Base-by-base conservation (phyloP, 2,888 invertebrate species). In the Nemotelus pantherinus region DNA sequence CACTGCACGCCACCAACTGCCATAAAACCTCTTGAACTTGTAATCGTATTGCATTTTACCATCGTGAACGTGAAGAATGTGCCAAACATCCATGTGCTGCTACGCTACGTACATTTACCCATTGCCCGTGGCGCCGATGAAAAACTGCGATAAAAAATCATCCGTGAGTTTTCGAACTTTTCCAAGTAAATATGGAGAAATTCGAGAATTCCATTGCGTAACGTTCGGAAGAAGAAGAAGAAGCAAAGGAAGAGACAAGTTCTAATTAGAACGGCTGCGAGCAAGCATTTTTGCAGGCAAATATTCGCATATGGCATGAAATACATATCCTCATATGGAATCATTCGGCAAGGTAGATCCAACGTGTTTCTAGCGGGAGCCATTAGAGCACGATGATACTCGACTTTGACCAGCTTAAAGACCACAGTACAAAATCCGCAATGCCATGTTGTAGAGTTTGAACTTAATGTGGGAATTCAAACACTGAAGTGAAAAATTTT, bases 11-110 rank as follows among this genome's bases (percentile, higher is more conserved):
- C 41, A 47, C 45, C 65, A 55, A 55, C 70, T 55, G 70, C 70
- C 70, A 70, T 70, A 70, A 70, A 70, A 70, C 70, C 55, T 70
- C 70, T 70, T 70, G 70, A 70, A 70, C 70, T 70, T 55, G 47
- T 70, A 70, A 70, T 70, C 70, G n/a, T 43, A 55, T 47, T 53
- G 70, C 70, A 70, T 55, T 47, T 55, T 70, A 55, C 55, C 70
- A 44, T 53, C 55, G 55, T 55, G 47, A 70, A 70, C 55, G 70
- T 41, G 55, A 70, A 70, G 70, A 70, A 47, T 70, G 70, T 55
- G 70, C 70, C 70, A 70, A 70, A 70, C 70, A 43, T 47, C 4
- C 43, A 25, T 63, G 39, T 44, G 47, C 25, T 25, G 25, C 25
- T 25, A 25, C 25, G 25, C 25, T 25, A 25, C 25, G 25, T 25